Percentiles rank a stretch among this genome's conserved stretches.
Evolutionary conservation across 2,797 vertebrate species (phyloP).

Genomic region (Coilia nasus): DNA sequence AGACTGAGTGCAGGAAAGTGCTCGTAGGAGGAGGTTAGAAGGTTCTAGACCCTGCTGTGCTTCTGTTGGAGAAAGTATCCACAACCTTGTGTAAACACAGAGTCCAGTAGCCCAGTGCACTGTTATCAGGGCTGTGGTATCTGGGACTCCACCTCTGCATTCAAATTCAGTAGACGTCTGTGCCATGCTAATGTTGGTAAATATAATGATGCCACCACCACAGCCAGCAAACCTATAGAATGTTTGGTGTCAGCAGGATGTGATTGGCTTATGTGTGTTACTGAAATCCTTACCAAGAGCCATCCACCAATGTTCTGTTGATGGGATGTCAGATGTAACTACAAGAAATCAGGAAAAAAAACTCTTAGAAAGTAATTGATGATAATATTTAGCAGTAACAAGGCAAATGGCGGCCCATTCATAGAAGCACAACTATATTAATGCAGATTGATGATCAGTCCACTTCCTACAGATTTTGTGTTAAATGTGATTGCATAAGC

Average conservation of each 20-base stretch:
- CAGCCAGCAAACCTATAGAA: too few species aligned
- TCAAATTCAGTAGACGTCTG: not conserved
- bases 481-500: conserved; percentile 22
- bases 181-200: not conserved
- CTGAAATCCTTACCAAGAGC: conserved; percentile 77
- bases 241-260: too few species aligned
- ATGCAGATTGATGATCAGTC: not conserved
- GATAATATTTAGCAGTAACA: not conserved
- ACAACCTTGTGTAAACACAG: conserved; percentile 21
- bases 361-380: not conserved
- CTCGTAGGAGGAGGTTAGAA: too few species aligned
- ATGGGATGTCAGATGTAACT: conserved; percentile 88
- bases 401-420: not conserved
- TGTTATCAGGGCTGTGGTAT: conserved; percentile 5
- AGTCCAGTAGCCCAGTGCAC: not conserved
- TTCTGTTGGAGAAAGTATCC: conserved; percentile 5
- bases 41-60: not conserved
- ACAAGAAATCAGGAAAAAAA: conserved; percentile 52
- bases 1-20: too few species aligned
- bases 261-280: too few species aligned
- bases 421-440: not conserved
- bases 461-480: not conserved
- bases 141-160: not conserved
- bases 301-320: conserved; percentile 86
- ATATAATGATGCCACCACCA: not conserved